phyloP scores from a whole-genome alignment of 2,888 invertebrate genomes.

The Morpho achilles region DNA sequence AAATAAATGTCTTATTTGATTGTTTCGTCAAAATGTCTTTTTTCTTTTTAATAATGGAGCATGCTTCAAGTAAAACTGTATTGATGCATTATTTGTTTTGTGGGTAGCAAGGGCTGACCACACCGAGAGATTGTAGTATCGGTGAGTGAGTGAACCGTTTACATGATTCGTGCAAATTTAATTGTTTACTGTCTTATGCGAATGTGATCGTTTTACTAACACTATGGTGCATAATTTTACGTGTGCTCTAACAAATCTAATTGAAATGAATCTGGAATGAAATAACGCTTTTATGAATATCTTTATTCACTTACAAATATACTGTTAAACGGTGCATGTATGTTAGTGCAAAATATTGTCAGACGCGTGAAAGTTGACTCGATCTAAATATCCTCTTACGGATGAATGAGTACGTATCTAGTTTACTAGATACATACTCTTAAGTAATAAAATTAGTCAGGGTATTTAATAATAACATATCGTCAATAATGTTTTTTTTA shows the following conservation, averaged over 20 bases:
- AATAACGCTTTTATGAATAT: conserved; percentile 14
- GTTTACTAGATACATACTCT: conserved; percentile 3
- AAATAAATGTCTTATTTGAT: no score
- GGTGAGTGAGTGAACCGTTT: conserved; percentile 68
- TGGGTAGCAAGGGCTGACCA: conserved; percentile 66
- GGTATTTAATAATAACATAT: no score
- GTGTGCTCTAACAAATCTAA: conserved; percentile 19
- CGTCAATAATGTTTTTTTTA: no score
- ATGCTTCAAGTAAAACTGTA: conserved; percentile 10
- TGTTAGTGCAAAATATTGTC: conserved; percentile 9
- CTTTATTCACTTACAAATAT: conserved; percentile 21
- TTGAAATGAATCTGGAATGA: conserved; percentile 20
- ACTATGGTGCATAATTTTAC: conserved; percentile 18
- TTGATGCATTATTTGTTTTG: conserved; percentile 48
- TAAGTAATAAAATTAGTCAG: no score
- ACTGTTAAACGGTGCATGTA: conserved; percentile 11
- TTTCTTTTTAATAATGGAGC: conserved; percentile 4
- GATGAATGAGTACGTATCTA: conserved; percentile 17
- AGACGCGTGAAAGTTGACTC: conserved; percentile 23
- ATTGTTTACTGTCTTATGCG: conserved; percentile 38
- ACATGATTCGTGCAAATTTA: conserved; percentile 40
- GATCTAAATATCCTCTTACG: conserved; percentile 24
- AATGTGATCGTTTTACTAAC: conserved; percentile 51
- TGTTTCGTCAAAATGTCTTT: no score
- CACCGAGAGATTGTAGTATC: conserved; percentile 56